A percentile compares a stretch with the other conserved stretches of the same genome.
Evolutionary conservation across 2,888 invertebrate species (phyloP).

Genomic region (Andricus quercusramuli): DNA sequence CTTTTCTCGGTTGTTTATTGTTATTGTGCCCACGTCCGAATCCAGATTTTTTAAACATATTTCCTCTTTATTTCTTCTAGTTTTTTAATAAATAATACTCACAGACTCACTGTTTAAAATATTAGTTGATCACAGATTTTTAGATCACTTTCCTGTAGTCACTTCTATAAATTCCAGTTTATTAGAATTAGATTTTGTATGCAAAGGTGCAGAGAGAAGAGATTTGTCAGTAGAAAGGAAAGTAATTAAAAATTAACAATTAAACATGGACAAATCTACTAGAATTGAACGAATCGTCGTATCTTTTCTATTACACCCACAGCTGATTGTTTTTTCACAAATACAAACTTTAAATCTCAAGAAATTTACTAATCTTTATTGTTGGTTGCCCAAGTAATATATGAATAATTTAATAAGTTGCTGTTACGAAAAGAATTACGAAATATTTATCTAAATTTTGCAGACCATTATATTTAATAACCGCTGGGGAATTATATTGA

Average conservation of each 20-base stretch:
- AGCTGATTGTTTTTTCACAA: no score
- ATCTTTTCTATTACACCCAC: no score
- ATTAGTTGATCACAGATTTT: not conserved
- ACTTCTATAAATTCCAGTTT: not conserved
- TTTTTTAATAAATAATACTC: not conserved
- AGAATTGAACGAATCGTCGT: not conserved
- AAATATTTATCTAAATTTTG: not conserved
- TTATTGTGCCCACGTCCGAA: constrained; percentile 51
- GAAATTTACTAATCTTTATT: no score
- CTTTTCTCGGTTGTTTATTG: constrained; percentile 52
- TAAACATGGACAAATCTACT: not conserved
- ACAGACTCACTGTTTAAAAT: not conserved
- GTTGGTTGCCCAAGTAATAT: no score
- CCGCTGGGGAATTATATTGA: no score
- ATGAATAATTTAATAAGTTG: no score
- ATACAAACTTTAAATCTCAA: no score
- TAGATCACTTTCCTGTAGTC: not conserved
- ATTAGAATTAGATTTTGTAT: not conserved
- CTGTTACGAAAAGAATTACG: not conserved
- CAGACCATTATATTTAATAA: not conserved
- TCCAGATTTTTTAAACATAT: constrained; percentile 55
- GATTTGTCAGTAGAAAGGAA: not conserved
- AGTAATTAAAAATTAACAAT: not conserved
- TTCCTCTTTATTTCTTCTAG: not conserved
- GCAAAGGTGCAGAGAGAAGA: not conserved